Percentiles rank a stretch among this genome's conserved stretches.
Evolutionary conservation across 2,113 vertebrate species (phyloP).

Genomic region (Sinocyclocheilus maitianheensis): DNA sequence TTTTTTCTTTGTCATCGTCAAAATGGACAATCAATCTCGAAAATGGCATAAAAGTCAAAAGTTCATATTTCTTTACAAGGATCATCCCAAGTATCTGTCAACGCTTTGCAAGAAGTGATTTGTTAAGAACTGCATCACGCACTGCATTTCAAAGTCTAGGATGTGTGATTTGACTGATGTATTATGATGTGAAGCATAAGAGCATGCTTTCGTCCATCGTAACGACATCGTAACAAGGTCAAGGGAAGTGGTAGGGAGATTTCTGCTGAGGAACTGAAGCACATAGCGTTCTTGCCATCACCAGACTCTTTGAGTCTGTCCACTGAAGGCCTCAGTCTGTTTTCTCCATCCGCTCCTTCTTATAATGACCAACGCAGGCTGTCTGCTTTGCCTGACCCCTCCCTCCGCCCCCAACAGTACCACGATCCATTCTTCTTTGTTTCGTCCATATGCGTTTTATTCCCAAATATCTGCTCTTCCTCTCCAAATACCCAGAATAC

Average conservation of each 20-base stretch:
- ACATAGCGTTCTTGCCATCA: conserved; percentile 48
- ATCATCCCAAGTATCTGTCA: neutral
- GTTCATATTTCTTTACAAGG: neutral
- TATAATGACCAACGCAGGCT: conserved; percentile 73
- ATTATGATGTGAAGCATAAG: conserved; percentile 20
- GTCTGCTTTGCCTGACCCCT: conserved; percentile 61
- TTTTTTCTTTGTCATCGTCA: neutral
- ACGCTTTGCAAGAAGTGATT: neutral
- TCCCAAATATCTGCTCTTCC: conserved; percentile 63
- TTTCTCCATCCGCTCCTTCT: conserved; percentile 64
- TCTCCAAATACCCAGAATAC: conserved; percentile 71
- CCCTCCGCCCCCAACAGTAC: conserved; percentile 48
- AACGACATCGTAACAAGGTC: neutral
- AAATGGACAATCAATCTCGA: neutral
- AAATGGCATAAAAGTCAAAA: neutral
- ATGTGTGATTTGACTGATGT: conserved; percentile 5
- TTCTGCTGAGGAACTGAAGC: conserved; percentile 34
- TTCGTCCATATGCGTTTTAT: conserved; percentile 59
- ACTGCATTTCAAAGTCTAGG: neutral
- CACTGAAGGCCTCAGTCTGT: conserved; percentile 63
- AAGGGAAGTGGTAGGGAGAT: conserved; percentile 23
- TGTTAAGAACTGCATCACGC: neutral
- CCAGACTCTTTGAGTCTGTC: conserved; percentile 49
- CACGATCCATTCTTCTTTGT: conserved; percentile 66
- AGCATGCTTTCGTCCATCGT: conserved; percentile 22